phyloP scores from a whole-genome alignment of 2,888 invertebrate genomes.

The Drosophila anomalipes region DNA sequence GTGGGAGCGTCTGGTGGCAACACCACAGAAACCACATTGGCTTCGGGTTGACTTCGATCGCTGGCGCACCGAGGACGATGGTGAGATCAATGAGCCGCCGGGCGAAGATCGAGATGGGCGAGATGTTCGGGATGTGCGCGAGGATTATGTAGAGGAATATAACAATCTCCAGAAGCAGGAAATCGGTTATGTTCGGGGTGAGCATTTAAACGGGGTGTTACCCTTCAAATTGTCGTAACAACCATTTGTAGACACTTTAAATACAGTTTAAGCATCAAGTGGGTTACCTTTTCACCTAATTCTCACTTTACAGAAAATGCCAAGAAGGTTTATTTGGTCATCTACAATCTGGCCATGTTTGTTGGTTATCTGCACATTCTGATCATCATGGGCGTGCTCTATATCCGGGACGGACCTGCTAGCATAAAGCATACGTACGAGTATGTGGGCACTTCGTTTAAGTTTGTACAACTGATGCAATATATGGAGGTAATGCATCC shows the following conservation, averaged over 20 bases:
- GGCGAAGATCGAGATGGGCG: slow-evolving; percentile 91
- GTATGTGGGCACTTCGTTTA: slow-evolving; percentile 91
- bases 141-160: slow-evolving; percentile 92
- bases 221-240: background rate
- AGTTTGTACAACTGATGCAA: slow-evolving; percentile 93
- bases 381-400: slow-evolving; percentile 90
- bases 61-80: slow-evolving; percentile 92
- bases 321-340: slow-evolving; percentile 92
- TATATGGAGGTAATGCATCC: slow-evolving; percentile 96
- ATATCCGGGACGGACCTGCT: slow-evolving; percentile 90
- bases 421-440: slow-evolving; percentile 90
- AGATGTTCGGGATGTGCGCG: slow-evolving; percentile 90
- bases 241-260: background rate
- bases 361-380: slow-evolving; percentile 93
- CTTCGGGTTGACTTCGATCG: slow-evolving; percentile 97
- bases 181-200: slow-evolving; percentile 91
- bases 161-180: slow-evolving; percentile 91
- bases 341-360: slow-evolving; percentile 96
- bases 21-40: slow-evolving; percentile 95
- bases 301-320: slow-evolving; percentile 88
- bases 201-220: background rate
- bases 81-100: slow-evolving; percentile 87
- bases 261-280: background rate
- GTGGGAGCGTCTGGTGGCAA: slow-evolving; percentile 94
- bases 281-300: background rate